Percentiles rank a stretch among this genome's conserved stretches.
Conservation (phyloP, 2,113 vertebrate genomes). For the Azemiops feae region DNA sequence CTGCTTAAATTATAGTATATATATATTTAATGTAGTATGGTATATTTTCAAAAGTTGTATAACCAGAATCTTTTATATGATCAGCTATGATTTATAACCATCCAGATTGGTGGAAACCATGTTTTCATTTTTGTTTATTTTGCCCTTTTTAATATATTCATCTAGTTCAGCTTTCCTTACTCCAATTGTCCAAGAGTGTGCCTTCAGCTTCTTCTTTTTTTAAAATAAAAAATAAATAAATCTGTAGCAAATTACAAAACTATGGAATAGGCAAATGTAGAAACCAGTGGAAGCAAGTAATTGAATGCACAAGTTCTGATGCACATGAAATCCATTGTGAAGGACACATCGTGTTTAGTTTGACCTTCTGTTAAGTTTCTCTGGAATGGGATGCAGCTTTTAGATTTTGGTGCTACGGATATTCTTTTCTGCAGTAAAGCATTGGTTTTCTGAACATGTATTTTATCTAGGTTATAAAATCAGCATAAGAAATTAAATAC, state of each 20-base stretch:
- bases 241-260: slow-evolving; percentile 70
- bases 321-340: slow-evolving; percentile 51
- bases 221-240: slow-evolving; percentile 43
- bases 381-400: slow-evolving; percentile 52
- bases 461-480: slow-evolving; percentile 63
- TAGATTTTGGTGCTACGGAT: slow-evolving; percentile 55
- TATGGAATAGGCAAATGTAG: slow-evolving; percentile 54
- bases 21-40: too few relatives aligned
- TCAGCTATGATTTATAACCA: slow-evolving; percentile 22
- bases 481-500: slow-evolving; percentile 38
- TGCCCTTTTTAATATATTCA: slow-evolving; percentile 42
- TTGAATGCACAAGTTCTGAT: slow-evolving; percentile 47
- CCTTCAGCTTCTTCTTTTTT: slow-evolving; percentile 29
- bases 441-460: slow-evolving; percentile 62
- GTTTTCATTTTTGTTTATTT: slow-evolving; percentile 35
- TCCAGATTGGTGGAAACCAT: slow-evolving; percentile 28
- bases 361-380: slow-evolving; percentile 58
- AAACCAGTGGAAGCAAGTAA: slow-evolving; percentile 56
- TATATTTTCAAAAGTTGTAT: slow-evolving; percentile 10
- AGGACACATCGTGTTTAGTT: slow-evolving; percentile 58
- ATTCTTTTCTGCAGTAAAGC: slow-evolving; percentile 60
- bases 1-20: too few relatives aligned
- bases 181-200: slow-evolving; percentile 44
- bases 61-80: neutral
- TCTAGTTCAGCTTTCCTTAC: slow-evolving; percentile 54